Evolutionary conservation across 2,888 invertebrate species (phyloP), one percentile per base, ranked within the genome.

Genomic region (Loripinus fragilis): DNA sequence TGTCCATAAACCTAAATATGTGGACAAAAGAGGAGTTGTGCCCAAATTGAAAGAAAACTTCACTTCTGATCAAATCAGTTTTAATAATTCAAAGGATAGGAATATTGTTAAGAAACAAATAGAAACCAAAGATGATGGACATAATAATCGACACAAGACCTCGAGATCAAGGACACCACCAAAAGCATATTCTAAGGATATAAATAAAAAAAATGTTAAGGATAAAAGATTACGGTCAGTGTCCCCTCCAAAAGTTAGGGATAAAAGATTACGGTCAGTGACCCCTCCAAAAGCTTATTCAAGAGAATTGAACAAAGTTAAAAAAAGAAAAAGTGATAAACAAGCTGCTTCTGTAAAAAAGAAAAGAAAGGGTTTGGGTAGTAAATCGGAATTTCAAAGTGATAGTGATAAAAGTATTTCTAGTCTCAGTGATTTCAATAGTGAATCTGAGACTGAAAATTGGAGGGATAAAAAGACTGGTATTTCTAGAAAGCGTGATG

Each of bases 351-450:
- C 30, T 3, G 60, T 28, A n/a, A 48, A 68, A 45, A 68, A 45
- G 68, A 30, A 68, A 17, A 68, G 68, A 48, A 68, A 28, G 41
- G 45, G 20, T 20, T n/a, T 15, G 0, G 20, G 28, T 48, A 48
- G 41, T 20, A 41, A 28, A 20, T 28, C 17, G 48, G 66, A 66
- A 69, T 76, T 72, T 60, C 71, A 82, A 20, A 69, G 67, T 71
- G 79, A 76, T 12, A 85, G 80, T 80, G 85, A 76, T 23, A 81
- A 74, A 52, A 80, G 76, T 77, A 52, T 76, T 20, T 78, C 78
- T 74, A 76, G 78, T 74, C 60, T 85, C 0, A 86, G 84, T 83
- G 89, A 88, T 69, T 81, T 82, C 66, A 88, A 89, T 45, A 90
- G 89, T 86, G 87, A 87, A 64, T 86, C 87, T 25, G 86, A 85